Conservation (phyloP, 2,797 vertebrate species). For the Novumbra hubbsi region DNA sequence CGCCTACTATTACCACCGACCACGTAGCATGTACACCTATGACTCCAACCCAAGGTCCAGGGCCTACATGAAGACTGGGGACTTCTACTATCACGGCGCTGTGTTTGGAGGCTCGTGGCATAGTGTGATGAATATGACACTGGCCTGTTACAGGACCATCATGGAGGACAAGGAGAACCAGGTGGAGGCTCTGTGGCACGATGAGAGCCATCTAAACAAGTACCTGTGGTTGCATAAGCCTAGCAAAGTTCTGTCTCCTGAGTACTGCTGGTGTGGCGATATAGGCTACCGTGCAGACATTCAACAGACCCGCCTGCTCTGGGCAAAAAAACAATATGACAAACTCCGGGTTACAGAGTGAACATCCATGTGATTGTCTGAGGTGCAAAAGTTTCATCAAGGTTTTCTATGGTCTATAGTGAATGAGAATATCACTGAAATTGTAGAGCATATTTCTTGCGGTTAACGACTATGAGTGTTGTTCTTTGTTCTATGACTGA, state of each 20-base stretch:
- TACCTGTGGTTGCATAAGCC: conserved; percentile 71
- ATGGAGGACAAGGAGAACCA: conserved; percentile 62
- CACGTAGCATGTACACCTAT: conserved; percentile 45
- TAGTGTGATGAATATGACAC: conserved; percentile 51
- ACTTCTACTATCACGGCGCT: conserved; percentile 75
- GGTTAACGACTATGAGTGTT: too few relatives aligned
- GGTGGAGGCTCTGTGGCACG: conserved; percentile 72
- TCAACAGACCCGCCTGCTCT: conserved; percentile 56
- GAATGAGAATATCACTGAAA: too few relatives aligned
- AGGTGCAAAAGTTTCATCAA: not conserved
- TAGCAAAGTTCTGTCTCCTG: conserved; percentile 68
- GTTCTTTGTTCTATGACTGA: too few relatives aligned
- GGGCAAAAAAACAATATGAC: conserved; percentile 69
- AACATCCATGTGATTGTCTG: not conserved
- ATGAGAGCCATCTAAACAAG: conserved; percentile 75
- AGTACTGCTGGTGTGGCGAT: conserved; percentile 68
- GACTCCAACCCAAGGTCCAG: conserved; percentile 63
- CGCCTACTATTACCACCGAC: conserved; percentile 60
- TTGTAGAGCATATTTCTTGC: too few relatives aligned
- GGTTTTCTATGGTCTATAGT: too few relatives aligned
- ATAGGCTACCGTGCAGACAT: conserved; percentile 57
- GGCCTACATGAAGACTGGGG: conserved; percentile 63
- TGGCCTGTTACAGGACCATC: conserved; percentile 61
- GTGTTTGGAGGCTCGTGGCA: conserved; percentile 70
- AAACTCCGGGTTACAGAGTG: conserved; percentile 33